Evolutionary conservation across 2,888 invertebrate species (phyloP), one percentile per base, ranked within the genome.

Genomic region (Auanema freiburgensis): DNA sequence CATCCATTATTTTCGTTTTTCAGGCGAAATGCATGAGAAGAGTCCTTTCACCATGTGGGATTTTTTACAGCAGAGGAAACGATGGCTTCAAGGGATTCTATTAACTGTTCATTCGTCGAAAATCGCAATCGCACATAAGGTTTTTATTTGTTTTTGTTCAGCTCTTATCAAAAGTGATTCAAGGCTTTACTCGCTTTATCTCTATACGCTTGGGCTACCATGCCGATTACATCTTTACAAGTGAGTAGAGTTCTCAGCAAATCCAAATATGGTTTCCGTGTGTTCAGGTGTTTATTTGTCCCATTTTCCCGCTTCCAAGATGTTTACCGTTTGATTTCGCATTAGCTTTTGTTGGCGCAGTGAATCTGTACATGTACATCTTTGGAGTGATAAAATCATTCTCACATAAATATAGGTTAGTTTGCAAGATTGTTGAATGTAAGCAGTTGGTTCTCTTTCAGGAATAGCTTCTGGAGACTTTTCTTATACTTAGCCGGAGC

Each of bases 311-410:
- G 2, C 41, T 94, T 91, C 85, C 92, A 89, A 77, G 81, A 51
- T 84, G 79, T 66, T 89, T 90, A 64, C 72, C 90, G 52, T 89
- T 95, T 82, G 93, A 95, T 84, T 89, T 93, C 78, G 83, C 92
- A 33, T 92, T 92, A 86, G 91, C 92, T 61, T 94, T 93, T 84
- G 91, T 92, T 79, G 94, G 91, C 69, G 93, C 92, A 66, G 91
- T 94, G 63, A 94, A 92, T 85, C 91, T 94, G 83, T 96, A 96
- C 85, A 95, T 96, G 94, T 96, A 95, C 85, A 89, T 95, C 69
- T 96, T 94, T 86, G 96, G 96, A 69, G 94, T 94, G n/a, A 89
- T 94, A 58, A 95, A 94, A 85, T 94, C 94, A 60, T 95, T 96
- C 84, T 92, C 92, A n/a, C 78, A 79, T 58, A 79, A 80, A 56